Base-by-base conservation (phyloP, 2,113 vertebrate species). In the Tursiops truncatus region DNA sequence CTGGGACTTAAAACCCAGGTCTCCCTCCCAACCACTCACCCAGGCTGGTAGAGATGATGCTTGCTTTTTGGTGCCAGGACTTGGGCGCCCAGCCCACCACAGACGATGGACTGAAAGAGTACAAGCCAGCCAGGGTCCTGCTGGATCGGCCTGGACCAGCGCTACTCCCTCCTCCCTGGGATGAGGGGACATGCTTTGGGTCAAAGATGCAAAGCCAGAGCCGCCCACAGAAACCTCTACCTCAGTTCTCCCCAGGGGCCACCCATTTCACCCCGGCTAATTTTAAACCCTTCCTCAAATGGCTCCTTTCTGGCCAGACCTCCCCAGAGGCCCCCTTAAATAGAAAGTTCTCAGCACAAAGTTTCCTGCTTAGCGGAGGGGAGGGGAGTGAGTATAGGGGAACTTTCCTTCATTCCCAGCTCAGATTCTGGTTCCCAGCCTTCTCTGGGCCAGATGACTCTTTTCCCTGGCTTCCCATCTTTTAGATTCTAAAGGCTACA, bases 271-370 rank as follows among this genome's bases (percentile, higher is more conserved):
- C 82, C 63, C 58, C 2, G 15, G 96, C 96, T 98, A 97, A 97
- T 98, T 97, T 98, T 97, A 97, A 97, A 96, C 14, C 44, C 74
- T 95, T 60, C 94, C 56, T 96, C 89, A 91, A 96, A 95, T 23
- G 80, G 92, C 47, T 95, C 91, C 76, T 93, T 82, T 89, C 94
- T 71, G 60, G 86, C 62, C 96, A 95, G 74, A 73, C 31, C 80
- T 97, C 97, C 97, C 96, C 26, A 88, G 92, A 33, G 97, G 60
- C 58, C 87, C 91, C 84, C 90, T 96, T 68, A 97, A 97, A 98
- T 70, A 96, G 86, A 89, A 91, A 90, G 83, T 96, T 97, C 97
- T 94, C 93, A 95, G 96, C 62, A 96, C 60, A 84, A 74, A 94
- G 95, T 85, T 98, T 96, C 95, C 94, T 76, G 81, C 77, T 53